phyloP scores from a whole-genome alignment of 2,797 vertebrate species.

The Denticeps clupeoides region DNA sequence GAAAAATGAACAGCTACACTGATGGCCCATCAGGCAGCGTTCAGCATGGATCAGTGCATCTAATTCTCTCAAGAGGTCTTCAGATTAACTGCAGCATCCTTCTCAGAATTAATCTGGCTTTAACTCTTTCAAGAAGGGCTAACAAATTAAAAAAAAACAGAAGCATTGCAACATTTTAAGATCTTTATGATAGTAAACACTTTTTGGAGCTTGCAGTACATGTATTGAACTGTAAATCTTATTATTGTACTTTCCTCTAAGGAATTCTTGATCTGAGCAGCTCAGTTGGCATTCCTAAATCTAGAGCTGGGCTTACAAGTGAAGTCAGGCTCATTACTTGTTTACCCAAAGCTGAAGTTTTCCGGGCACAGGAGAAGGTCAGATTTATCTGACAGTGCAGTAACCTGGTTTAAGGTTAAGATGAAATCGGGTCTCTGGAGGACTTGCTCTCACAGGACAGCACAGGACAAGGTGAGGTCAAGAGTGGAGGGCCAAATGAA shows the following conservation, averaged over 20 bases:
- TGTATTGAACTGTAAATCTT: no score
- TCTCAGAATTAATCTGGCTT: neutral
- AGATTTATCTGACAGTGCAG: slow-evolving; percentile 6
- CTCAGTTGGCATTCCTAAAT: no score
- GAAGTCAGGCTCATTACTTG: no score
- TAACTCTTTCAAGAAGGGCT: neutral
- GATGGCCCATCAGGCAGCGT: neutral
- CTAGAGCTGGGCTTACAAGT: no score
- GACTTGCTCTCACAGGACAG: slow-evolving; percentile 10
- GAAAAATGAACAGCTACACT: slow-evolving; percentile 10
- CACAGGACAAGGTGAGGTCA: slow-evolving; percentile 20
- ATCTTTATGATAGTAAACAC: no score
- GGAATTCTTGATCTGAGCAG: no score
- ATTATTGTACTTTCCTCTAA: no score
- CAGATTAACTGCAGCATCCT: neutral
- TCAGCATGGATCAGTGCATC: neutral
- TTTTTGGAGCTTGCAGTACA: no score
- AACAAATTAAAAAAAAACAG: no score
- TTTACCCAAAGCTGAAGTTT: no score
- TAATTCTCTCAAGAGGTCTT: neutral
- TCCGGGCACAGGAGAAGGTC: neutral
- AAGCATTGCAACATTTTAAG: no score
- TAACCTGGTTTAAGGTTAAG: slow-evolving; percentile 4
- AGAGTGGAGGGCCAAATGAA: slow-evolving; percentile 13
- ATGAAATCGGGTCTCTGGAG: slow-evolving; percentile 14